phyloP scores from a whole-genome alignment of 2,888 invertebrate species.

The Merodon equestris region DNA sequence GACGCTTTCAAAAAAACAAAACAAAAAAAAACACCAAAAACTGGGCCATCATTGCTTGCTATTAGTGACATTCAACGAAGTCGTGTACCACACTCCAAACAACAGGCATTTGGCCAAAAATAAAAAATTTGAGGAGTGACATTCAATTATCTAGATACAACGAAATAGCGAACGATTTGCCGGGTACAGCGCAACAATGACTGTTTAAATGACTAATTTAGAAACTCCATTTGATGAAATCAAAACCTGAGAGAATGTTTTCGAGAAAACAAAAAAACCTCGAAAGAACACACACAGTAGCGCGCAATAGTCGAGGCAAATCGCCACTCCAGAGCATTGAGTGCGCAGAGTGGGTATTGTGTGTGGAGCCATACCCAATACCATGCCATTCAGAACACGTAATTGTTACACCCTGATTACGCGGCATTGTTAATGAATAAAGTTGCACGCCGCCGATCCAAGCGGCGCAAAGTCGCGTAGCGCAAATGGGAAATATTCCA shows the following conservation, averaged over 20 bases:
- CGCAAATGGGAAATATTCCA: slow-evolving; percentile 47
- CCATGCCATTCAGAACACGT: slow-evolving; percentile 67
- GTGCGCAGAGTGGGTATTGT: neutral
- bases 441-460: slow-evolving; percentile 46
- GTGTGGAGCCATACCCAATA: slow-evolving; percentile 49
- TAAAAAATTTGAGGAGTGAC: slow-evolving; percentile 43
- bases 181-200: no score
- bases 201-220: slow-evolving; percentile 54
- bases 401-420: slow-evolving; percentile 69
- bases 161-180: no score
- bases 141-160: neutral
- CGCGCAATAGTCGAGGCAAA: neutral
- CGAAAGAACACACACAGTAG: no score
- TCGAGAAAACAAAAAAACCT: slow-evolving; percentile 43
- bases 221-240: slow-evolving; percentile 59
- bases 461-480: no score
- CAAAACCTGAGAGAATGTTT: slow-evolving; percentile 52
- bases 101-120: slow-evolving; percentile 29
- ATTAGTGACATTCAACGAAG: no score
- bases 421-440: slow-evolving; percentile 67
- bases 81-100: no score
- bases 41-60: no score
- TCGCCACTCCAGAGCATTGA: neutral
- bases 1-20: no score
- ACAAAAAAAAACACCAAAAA: no score